Evolutionary conservation across 92 coral and sea anemone genomes (phyloP).

Genomic region (Parazoanthus atlanticus): DNA sequence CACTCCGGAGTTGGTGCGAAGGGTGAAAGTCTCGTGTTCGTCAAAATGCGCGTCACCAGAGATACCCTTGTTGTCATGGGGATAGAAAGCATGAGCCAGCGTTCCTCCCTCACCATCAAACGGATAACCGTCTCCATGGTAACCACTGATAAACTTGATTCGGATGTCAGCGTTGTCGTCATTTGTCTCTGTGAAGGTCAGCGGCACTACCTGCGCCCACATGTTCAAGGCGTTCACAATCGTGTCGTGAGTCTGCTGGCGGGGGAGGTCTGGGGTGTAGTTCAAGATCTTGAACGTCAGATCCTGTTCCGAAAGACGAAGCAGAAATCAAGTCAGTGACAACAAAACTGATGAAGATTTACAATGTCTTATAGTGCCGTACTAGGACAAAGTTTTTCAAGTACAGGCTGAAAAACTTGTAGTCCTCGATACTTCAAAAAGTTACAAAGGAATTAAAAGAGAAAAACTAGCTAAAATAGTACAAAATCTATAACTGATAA

Average conservation of each 20-base stretch:
- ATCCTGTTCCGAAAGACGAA: constrained; percentile 20
- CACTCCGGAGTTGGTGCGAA: constrained; percentile 41
- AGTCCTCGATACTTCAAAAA: no score
- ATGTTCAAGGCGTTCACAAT: constrained; percentile 52
- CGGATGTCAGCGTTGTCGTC: constrained; percentile 69
- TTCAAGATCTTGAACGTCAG: constrained; percentile 51
- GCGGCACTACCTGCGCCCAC: constrained; percentile 52
- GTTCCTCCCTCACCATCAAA: constrained; percentile 55
- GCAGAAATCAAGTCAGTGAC: no score
- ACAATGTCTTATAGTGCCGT: no score
- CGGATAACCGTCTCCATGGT: constrained; percentile 69
- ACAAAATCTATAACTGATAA: no score
- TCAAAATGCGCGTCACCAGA: constrained; percentile 59
- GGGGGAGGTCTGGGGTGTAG: constrained; percentile 51
- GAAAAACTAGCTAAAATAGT: no score
- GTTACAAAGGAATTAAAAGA: no score
- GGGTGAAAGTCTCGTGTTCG: constrained; percentile 71
- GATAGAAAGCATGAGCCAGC: constrained; percentile 61
- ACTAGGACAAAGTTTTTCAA: no score
- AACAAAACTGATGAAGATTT: no score
- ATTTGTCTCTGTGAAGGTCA: constrained; percentile 44
- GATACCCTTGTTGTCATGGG: constrained; percentile 45
- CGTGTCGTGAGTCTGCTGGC: constrained; percentile 44
- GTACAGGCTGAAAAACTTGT: no score
- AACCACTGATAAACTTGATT: constrained; percentile 61